These are phyloP conservation scores for Mormyrus hasselquistii DNA, from an alignment of 2,797 vertebrate species.

Conservation along the genomic window DNA sequence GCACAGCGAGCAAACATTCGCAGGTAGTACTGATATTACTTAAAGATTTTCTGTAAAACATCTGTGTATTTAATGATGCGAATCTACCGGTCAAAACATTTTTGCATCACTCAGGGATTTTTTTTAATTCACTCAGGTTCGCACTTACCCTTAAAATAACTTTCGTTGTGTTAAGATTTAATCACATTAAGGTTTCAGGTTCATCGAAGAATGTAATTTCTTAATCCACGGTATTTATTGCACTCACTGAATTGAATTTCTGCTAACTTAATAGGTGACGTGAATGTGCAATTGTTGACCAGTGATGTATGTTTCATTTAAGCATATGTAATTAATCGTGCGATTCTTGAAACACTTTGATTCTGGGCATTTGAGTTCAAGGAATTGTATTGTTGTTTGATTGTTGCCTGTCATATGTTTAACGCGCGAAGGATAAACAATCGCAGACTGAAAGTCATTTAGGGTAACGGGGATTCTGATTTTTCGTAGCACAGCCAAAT, in stretches of 20 bases:
- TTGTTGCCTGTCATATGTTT: not conserved
- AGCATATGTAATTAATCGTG: not conserved
- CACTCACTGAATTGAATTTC: not conserved
- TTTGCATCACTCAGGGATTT: not conserved
- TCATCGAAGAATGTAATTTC: not conserved
- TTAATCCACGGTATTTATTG: not conserved
- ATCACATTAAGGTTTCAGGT: not conserved
- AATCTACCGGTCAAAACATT: not conserved
- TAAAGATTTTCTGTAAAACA: not conserved
- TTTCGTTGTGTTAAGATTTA: not conserved
- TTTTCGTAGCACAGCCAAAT: not conserved
- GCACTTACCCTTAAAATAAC: not conserved
- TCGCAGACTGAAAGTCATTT: not conserved
- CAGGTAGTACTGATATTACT: not conserved
- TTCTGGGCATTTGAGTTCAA: not conserved
- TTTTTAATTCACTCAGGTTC: not conserved
- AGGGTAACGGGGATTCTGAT: not conserved
- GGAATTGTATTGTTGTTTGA: not conserved
- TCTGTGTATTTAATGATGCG: not conserved
- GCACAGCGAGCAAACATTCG: not conserved
- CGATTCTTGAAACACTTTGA: not conserved
- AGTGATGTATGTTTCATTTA: not conserved
- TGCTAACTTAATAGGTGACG: not conserved
- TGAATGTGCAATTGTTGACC: not conserved
- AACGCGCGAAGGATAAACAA: not conserved